A percentile compares a stretch with the other conserved stretches of the same genome.
phyloP scores from a whole-genome alignment of 2,797 vertebrate species.

The Sebastes minor region DNA sequence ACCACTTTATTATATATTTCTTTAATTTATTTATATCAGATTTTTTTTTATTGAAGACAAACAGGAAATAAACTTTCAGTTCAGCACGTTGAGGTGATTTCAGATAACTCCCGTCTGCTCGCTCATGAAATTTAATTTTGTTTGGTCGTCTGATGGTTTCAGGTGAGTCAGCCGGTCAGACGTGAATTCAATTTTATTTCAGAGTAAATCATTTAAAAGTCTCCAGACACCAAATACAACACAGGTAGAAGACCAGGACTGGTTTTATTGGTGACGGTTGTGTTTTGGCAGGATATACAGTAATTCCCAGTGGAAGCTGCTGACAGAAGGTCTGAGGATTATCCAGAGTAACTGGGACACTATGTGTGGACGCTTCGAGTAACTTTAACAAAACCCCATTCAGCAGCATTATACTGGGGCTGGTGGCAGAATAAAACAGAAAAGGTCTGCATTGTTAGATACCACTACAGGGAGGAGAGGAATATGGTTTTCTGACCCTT shows the following conservation, averaged over 20 bases:
- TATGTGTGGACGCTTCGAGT: not conserved
- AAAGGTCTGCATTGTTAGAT: not conserved
- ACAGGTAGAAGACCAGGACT: not conserved
- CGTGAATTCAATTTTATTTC: not conserved
- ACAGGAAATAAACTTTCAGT: not conserved
- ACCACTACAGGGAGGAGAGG: not conserved
- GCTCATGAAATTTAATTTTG: slow-evolving; percentile 6
- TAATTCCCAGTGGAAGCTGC: too few relatives aligned
- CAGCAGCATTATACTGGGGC: not conserved
- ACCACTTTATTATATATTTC: not conserved
- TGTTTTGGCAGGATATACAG: too few relatives aligned
- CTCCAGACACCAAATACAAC: not conserved
- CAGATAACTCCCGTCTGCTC: not conserved
- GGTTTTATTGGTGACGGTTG: not conserved
- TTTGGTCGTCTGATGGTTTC: not conserved
- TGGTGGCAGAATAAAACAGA: not conserved
- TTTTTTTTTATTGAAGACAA: not conserved
- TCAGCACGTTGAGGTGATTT: not conserved
- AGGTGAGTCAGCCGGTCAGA: not conserved
- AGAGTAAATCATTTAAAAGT: not conserved
- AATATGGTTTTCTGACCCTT: not conserved
- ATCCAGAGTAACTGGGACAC: slow-evolving; percentile 7
- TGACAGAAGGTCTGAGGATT: slow-evolving; percentile 10
- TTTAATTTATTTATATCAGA: not conserved
- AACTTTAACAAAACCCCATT: slow-evolving; percentile 16